Percentiles rank a stretch among this genome's conserved stretches.
phyloP scores from a whole-genome alignment of 2,888 invertebrate species.

The Macaria notata region DNA sequence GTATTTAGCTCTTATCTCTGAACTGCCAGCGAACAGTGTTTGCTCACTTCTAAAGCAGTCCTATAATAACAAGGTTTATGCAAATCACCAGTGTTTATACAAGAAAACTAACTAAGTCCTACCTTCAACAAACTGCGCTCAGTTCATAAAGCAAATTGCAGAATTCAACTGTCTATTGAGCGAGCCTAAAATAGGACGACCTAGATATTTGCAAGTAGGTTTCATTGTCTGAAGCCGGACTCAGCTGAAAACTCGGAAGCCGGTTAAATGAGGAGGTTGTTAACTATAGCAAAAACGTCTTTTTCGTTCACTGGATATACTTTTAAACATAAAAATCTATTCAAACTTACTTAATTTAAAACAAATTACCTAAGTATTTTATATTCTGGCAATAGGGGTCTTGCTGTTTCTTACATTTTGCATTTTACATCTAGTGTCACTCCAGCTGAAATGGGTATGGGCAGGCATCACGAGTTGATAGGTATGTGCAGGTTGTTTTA shows the following conservation, averaged over 20 bases:
- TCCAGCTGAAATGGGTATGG: no score
- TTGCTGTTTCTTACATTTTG: no score
- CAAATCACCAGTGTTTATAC: conserved; percentile 13
- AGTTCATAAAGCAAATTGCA: conserved; percentile 10
- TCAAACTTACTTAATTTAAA: no score
- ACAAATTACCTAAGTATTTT: no score
- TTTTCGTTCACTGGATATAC: no score
- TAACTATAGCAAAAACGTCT: no score
- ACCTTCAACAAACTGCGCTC: background rate
- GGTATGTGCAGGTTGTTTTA: no score
- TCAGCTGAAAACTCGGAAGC: conserved; percentile 2
- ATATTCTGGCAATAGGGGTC: no score
- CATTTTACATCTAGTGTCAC: no score
- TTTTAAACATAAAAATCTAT: no score
- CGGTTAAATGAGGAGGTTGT: background rate
- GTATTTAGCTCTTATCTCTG: conserved; percentile 2
- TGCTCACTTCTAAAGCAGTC: background rate
- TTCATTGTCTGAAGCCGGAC: conserved; percentile 3
- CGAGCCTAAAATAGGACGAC: conserved; percentile 6
- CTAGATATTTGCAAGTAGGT: background rate
- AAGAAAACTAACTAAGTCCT: background rate
- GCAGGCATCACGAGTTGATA: no score
- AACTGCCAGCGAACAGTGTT: conserved; percentile 10
- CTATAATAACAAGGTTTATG: conserved; percentile 13
- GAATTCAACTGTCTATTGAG: background rate